phyloP scores from a whole-genome alignment of 2,888 invertebrate species.

The Ephialtes manifestator region DNA sequence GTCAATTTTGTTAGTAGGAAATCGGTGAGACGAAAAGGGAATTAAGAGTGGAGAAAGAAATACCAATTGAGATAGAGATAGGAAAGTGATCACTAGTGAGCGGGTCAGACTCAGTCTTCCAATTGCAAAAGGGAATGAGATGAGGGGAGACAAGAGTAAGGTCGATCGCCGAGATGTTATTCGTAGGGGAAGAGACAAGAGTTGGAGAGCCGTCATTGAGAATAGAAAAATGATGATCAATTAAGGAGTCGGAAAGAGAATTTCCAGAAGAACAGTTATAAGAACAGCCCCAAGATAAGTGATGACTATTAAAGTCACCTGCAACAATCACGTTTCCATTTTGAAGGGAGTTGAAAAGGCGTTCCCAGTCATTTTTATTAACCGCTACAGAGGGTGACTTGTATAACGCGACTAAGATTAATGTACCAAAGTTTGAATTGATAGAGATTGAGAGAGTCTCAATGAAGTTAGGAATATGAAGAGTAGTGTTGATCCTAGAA shows the following conservation, averaged over 20 bases:
- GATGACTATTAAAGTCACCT: slow-evolving; percentile 38
- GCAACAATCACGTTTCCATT: neutral
- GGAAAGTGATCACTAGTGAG: slow-evolving; percentile 13
- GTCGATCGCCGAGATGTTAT: neutral
- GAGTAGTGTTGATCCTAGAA: neutral
- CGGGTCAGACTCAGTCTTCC: neutral
- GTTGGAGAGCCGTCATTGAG: slow-evolving; percentile 2
- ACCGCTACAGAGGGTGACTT: neutral
- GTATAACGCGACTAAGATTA: slow-evolving; percentile 33
- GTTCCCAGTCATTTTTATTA: neutral
- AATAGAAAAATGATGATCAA: neutral
- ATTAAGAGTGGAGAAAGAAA: neutral
- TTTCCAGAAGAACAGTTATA: neutral
- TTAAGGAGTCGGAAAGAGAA: neutral
- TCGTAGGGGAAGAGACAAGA: neutral
- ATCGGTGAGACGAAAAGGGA: neutral
- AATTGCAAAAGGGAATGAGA: neutral
- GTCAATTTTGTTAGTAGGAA: neutral
- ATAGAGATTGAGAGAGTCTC: slow-evolving; percentile 43
- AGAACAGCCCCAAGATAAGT: slow-evolving; percentile 27
- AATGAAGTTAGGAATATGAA: neutral
- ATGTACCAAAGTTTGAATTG: neutral
- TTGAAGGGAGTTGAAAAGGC: slow-evolving; percentile 10
- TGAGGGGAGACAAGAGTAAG: neutral
- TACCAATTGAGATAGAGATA: slow-evolving; percentile 16